Evolutionary conservation across 2,113 vertebrate genomes (phyloP), one percentile per base, ranked within the genome.

Genomic region (Solenodon paradoxus): DNA sequence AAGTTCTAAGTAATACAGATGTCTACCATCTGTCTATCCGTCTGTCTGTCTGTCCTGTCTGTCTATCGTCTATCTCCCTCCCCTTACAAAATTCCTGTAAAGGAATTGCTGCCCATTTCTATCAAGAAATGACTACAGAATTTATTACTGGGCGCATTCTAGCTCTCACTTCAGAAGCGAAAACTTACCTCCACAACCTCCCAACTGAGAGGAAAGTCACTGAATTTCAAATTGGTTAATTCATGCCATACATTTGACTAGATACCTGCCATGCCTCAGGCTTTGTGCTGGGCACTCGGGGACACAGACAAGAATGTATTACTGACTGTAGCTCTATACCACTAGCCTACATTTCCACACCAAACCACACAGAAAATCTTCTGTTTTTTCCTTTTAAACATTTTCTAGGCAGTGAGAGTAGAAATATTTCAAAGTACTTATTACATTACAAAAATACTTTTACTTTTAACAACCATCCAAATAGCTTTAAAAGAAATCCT

Each of bases 161-260:
- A 89, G 74, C 51, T 74, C 91, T 59, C 68, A 61, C 78, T 96
- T 95, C 68, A 92, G 87, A 95, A 86, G 86, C 69, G 2, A 53
- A 79, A 74, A 40, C 80, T 88, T 87, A 12, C 84, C 81, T 94
- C 45, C 26, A 30, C 49, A 35, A 84, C 71, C 88, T 95, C 61
- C 61, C 86, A 45, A 63, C 74, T 6, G 82, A 81, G 84, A 94
- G 24, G 32, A 92, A 53, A 96, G 85, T 53, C 72, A 47, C 42
- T 35, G 90, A 53, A 42, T 92, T 90, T 90, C 49, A 82, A 77
- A 55, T 68, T 51, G 53, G 69, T 57, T 92, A 64, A 91, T 96
- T 83, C 79, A 84, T 74, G 82, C 88, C 72, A n/a, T 69, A 82
- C n/a, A 15, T 94, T 95, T 49, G 11, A 8, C 75, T 55, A 77